These are phyloP conservation scores for Anguilla pacifica DNA, from an alignment of 2,797 vertebrate species.

Conservation along the genomic window DNA sequence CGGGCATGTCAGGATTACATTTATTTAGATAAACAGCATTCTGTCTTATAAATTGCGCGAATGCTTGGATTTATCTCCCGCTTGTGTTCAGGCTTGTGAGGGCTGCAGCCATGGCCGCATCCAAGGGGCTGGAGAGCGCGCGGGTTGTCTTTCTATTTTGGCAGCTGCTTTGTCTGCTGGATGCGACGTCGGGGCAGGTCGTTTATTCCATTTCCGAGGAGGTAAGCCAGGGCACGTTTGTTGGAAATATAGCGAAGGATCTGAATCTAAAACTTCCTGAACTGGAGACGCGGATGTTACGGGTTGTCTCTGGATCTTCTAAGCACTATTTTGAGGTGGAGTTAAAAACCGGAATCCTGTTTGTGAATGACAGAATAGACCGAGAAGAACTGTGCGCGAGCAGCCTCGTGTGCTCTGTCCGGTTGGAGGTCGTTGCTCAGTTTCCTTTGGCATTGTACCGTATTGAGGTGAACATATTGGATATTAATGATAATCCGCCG, in stretches of 20 bases:
- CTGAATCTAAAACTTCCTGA: neutral
- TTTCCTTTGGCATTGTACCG: neutral
- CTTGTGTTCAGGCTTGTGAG: neutral
- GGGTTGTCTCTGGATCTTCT: neutral
- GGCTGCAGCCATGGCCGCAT: neutral
- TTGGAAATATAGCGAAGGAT: constrained; percentile 4
- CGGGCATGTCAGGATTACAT: neutral
- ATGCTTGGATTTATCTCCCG: neutral
- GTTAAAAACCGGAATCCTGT: neutral
- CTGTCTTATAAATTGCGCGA: neutral
- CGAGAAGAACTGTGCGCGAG: neutral
- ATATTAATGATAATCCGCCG: neutral
- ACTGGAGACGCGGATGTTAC: neutral
- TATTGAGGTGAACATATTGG: neutral
- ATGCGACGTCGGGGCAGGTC: neutral
- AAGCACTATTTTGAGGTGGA: neutral
- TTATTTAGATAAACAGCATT: neutral
- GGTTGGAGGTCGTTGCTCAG: neutral
- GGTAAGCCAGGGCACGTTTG: neutral
- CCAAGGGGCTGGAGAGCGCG: neutral
- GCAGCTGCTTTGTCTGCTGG: neutral
- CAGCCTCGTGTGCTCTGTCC: neutral
- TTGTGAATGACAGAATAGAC: constrained; percentile 14
- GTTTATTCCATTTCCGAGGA: neutral
- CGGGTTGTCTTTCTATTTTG: neutral